Evolutionary conservation across 2,888 invertebrate species (phyloP).

Genomic region (Orchesellides sinensis): DNA sequence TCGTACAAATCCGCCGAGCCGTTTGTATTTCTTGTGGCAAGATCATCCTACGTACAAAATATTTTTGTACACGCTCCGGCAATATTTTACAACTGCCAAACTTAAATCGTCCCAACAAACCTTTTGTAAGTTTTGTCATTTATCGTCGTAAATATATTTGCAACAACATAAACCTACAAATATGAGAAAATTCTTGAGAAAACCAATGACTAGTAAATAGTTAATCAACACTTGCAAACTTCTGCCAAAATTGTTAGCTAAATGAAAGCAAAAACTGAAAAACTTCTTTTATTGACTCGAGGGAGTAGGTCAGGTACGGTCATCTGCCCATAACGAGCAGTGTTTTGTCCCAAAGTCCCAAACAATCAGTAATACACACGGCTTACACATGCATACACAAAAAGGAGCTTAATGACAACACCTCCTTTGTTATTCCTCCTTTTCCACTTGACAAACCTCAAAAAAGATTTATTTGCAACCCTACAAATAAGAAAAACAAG

Average conservation of each 20-base stretch:
- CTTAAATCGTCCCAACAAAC: too few species aligned
- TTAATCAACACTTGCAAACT: too few species aligned
- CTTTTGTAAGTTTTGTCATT: too few species aligned
- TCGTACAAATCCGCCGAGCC: too few species aligned
- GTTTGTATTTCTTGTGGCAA: too few species aligned
- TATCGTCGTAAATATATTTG: too few species aligned
- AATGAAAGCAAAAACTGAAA: constrained; percentile 1
- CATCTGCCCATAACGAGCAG: constrained; percentile 48
- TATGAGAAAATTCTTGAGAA: not conserved
- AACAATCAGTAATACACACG: not conserved
- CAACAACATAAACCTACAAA: too few species aligned
- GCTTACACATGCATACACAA: constrained; percentile 3
- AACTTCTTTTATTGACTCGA: constrained; percentile 36
- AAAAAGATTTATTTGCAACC: constrained; percentile 24
- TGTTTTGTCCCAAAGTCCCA: constrained; percentile 13
- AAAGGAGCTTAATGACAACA: not conserved
- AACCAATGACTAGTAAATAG: not conserved
- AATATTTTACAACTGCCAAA: too few species aligned
- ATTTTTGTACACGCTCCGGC: too few species aligned
- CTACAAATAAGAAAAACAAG: constrained; percentile 8
- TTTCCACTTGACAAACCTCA: not conserved
- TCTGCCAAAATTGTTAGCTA: constrained; percentile 40
- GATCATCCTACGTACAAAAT: too few species aligned
- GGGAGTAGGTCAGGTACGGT: constrained; percentile 60
- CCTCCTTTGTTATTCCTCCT: constrained; percentile 28